Conservation (phyloP, 2,888 invertebrate species). For the Nemotelus nigrinus region DNA sequence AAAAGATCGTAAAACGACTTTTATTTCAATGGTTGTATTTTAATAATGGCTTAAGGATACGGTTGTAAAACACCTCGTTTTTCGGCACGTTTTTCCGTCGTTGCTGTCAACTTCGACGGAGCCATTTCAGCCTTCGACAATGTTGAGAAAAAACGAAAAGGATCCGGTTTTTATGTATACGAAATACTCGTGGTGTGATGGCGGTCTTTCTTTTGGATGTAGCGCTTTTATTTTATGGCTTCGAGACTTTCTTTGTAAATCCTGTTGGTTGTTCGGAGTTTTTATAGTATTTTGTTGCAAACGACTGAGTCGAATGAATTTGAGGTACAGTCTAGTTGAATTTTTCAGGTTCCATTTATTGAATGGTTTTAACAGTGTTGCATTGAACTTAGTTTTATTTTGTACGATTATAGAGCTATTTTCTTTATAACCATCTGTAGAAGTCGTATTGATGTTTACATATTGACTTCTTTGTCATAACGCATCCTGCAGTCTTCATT, state of each 20-base stretch:
- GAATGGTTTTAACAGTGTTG: too few species aligned
- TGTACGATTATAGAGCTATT: too few species aligned
- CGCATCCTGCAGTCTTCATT: too few species aligned
- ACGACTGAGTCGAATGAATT: neutral
- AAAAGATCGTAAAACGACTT: conserved; percentile 15
- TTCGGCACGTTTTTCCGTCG: conserved; percentile 29
- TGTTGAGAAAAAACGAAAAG: neutral
- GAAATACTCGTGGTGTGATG: neutral
- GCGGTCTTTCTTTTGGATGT: conserved; percentile 34
- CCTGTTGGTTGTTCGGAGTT: neutral
- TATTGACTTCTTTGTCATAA: too few species aligned
- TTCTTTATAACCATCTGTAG: too few species aligned
- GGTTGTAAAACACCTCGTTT: conserved; percentile 50
- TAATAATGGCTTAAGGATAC: conserved; percentile 45
- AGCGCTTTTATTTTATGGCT: conserved; percentile 37
- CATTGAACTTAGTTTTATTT: too few species aligned
- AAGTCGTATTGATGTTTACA: too few species aligned
- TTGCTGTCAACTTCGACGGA: neutral
- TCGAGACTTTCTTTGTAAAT: conserved; percentile 3
- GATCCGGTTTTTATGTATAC: conserved; percentile 23
- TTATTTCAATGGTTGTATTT: conserved; percentile 42
- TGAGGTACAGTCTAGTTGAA: neutral
- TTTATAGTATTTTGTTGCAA: conserved; percentile 13
- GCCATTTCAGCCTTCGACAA: conserved; percentile 20
- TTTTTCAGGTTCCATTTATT: neutral